Conservation (phyloP, 2,113 vertebrate genomes). For the Ptyas mucosa region DNA sequence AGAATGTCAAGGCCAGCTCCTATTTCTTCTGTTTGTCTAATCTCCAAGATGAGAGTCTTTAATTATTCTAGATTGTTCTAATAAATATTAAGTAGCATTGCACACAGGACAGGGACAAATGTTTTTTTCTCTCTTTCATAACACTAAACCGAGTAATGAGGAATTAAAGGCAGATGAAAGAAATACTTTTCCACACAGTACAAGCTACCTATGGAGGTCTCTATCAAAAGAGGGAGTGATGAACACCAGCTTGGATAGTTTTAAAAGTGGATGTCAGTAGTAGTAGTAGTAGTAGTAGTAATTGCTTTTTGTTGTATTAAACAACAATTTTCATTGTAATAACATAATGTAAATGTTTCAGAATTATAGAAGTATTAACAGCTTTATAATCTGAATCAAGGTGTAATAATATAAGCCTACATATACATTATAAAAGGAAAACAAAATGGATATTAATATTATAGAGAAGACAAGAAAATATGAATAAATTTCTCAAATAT, state of each 20-base stretch:
- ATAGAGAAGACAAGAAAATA: background rate
- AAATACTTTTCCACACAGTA: background rate
- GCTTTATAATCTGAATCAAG: background rate
- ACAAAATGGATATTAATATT: background rate
- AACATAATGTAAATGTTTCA: background rate
- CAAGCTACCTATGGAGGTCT: background rate
- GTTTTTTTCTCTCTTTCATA: background rate
- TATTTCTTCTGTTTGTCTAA: background rate
- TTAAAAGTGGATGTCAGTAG: background rate
- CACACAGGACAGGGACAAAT: background rate
- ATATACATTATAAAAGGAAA: background rate
- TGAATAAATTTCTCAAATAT: background rate
- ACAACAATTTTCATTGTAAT: background rate
- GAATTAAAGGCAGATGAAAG: background rate
- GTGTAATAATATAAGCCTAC: background rate
- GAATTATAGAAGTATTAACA: background rate
- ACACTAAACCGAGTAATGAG: background rate
- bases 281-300: background rate
- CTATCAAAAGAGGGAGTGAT: background rate
- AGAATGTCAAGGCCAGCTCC: background rate
- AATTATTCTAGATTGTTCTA: background rate
- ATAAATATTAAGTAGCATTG: background rate
- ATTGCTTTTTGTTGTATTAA: background rate
- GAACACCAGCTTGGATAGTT: background rate
- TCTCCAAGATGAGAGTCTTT: background rate